phyloP scores from a whole-genome alignment of 2,797 vertebrate genomes.

The Benthosema pterotum region DNA sequence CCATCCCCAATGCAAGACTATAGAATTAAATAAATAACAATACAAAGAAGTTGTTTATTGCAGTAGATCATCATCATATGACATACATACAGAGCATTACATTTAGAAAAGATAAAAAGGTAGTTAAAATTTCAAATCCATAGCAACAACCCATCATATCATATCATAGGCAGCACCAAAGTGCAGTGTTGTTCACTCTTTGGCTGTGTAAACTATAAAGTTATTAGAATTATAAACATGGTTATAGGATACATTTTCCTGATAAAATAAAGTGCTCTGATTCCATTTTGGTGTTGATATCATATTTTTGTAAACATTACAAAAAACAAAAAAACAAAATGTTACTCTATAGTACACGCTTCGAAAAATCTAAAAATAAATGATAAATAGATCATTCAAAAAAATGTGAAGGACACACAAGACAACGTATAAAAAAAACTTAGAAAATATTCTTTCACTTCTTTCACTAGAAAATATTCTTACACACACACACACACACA shows the following conservation, averaged over 20 bases:
- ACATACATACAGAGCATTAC: too few species aligned
- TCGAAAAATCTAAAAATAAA: background rate
- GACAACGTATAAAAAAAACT: background rate
- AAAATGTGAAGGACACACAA: background rate
- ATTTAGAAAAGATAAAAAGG: too few species aligned
- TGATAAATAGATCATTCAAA: background rate
- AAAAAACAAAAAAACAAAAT: constrained; percentile 1
- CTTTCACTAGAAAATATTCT: too few species aligned
- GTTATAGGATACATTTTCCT: background rate
- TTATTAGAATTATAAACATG: too few species aligned
- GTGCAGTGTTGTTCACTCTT: too few species aligned
- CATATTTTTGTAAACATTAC: background rate
- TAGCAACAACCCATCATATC: too few species aligned
- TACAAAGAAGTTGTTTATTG: background rate
- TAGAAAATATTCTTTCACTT: too few species aligned
- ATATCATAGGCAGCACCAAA: too few species aligned
- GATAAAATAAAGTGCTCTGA: background rate
- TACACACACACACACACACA: background rate
- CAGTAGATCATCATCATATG: background rate
- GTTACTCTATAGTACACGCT: background rate
- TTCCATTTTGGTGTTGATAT: background rate
- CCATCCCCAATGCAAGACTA: too few species aligned
- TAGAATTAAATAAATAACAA: too few species aligned
- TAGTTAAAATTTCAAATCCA: too few species aligned
- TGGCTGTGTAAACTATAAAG: too few species aligned